A percentile compares a stretch with the other conserved stretches of the same genome.
These are phyloP conservation scores for Cherax destructor DNA, from an alignment of 1,140 invertebrate species.

Conservation along the genomic window DNA sequence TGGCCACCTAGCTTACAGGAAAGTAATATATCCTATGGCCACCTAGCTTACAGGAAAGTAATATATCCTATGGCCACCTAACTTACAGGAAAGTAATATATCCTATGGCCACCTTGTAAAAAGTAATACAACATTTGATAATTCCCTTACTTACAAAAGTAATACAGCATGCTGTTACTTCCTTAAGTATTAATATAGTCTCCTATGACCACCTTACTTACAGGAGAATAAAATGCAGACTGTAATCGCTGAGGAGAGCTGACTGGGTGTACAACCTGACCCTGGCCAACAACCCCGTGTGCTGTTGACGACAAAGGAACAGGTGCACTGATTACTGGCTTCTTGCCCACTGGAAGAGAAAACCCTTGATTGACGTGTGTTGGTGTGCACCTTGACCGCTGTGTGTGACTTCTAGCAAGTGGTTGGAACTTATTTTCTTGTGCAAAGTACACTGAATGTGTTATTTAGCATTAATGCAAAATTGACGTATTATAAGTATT, in stretches of 20 bases:
- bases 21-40: no score
- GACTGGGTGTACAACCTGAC: not conserved
- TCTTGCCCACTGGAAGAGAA: conserved; percentile 70
- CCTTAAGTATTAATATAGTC: not conserved
- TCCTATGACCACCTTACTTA: conserved; percentile 16
- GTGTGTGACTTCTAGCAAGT: not conserved
- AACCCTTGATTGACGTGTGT: conserved; percentile 25
- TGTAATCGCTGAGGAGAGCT: conserved; percentile 45
- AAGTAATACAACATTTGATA: not conserved
- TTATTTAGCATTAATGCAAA: not conserved
- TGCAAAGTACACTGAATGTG: not conserved
- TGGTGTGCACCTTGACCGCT: conserved; percentile 30
- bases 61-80: no score
- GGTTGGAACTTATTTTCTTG: not conserved
- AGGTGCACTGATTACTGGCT: conserved; percentile 64
- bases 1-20: no score
- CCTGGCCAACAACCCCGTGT: conserved; percentile 36
- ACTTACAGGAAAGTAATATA: no score
- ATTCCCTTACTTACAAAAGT: not conserved
- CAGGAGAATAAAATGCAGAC: conserved; percentile 43
- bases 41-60: no score
- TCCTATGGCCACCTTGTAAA: no score
- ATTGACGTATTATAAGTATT: not conserved
- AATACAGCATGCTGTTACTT: not conserved
- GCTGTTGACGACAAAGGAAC: conserved; percentile 68